phyloP scores from a whole-genome alignment of 1,140 invertebrate genomes.

The Mylabris phalerata region DNA sequence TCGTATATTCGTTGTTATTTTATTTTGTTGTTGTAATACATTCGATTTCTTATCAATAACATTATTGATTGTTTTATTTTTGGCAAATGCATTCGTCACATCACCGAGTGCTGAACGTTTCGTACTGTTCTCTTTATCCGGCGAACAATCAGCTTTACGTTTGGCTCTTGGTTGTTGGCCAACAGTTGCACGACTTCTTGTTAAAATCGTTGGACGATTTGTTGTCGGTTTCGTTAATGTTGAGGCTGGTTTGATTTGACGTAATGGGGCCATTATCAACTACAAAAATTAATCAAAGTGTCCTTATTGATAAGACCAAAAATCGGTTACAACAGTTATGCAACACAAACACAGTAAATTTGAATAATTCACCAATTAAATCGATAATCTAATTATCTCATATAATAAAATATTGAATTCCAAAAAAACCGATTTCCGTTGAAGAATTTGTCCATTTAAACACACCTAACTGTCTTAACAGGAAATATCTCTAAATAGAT shows the following conservation, averaged over 20 bases:
- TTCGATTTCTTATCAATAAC: slow-evolving; percentile 24
- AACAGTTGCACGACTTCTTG: slow-evolving; percentile 20
- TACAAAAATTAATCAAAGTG: no score
- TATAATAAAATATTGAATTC: no score
- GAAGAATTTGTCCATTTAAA: no score
- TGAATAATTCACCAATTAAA: no score
- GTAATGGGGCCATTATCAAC: slow-evolving; percentile 22
- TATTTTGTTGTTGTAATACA: neutral
- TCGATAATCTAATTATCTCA: no score
- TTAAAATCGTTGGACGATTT: slow-evolving; percentile 12
- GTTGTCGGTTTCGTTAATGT: neutral
- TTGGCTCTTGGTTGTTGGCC: slow-evolving; percentile 32
- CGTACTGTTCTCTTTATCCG: slow-evolving; percentile 47
- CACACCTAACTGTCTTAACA: no score
- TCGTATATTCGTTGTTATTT: slow-evolving; percentile 25
- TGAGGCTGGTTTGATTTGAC: slow-evolving; percentile 9
- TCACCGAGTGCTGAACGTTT: slow-evolving; percentile 71
- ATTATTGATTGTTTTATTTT: slow-evolving; percentile 28
- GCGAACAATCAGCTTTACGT: slow-evolving; percentile 51
- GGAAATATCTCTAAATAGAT: no score
- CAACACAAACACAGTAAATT: no score
- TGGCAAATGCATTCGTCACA: slow-evolving; percentile 59
- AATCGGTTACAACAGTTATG: no score
- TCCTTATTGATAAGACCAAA: no score
- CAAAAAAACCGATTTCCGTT: no score